Base-by-base conservation (phyloP, 2,888 invertebrate genomes). In the Zelleria hepariella region DNA sequence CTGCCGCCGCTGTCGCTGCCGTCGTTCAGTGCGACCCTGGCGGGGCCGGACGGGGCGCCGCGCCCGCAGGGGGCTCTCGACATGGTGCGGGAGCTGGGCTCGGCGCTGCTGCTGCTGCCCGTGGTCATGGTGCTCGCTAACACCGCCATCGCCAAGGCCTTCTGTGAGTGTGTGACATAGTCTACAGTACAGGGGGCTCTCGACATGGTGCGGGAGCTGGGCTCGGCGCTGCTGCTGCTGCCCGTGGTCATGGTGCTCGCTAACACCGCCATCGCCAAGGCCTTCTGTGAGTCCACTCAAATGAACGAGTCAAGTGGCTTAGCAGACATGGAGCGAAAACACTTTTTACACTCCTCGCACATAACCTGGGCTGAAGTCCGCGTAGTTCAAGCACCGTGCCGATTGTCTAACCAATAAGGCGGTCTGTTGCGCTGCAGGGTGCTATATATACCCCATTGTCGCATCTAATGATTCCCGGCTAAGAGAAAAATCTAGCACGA, bases 141-240 rank as follows among this genome's bases (percentile, higher is more conserved):
- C 73, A 95, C 98, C 61, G 97, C 98, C 27, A 98, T 98, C 67
- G 97, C 97, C 15, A 98, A 98, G 87, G 94, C 96, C 6, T 98
- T 97, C 82, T 92, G 98, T 97, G 85, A 91, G 92, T 87, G 25
- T 23, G n/a, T n/a, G n/a, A n/a, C n/a, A n/a, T n/a, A n/a, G n/a
- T n/a, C n/a, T n/a, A n/a, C n/a, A n/a, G n/a, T n/a, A n/a, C n/a
- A n/a, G 90, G 93, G 62, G 82, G 81, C 27, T 93, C 95, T 69
- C 5, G 93, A 93, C 66, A 94, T 96, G 91, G 90, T 92, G 60
- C 82, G 90, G 62, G 90, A 92, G 69, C 90, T 98, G 61, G 95
- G 96, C 61, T 89, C 93, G 59, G 95, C 95, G 10, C 91, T 97
- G 57, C 69, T 94, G 59, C 91, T 98, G 64, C 87, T 97, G 67